Conservation (phyloP, 2,888 invertebrate species). For the Drosophila fungiperda region DNA sequence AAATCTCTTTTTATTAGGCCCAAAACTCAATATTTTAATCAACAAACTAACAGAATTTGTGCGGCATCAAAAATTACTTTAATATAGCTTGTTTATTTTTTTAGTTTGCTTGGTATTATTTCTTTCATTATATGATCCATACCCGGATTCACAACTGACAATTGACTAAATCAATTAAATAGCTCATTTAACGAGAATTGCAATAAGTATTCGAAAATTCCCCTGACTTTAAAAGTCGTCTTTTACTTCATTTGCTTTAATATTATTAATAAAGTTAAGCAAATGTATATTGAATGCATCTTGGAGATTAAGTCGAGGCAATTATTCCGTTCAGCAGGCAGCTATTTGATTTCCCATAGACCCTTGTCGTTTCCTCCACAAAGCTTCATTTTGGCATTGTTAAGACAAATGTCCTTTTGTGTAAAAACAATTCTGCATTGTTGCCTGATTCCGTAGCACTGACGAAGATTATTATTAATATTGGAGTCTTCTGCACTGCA, state of each 20-base stretch:
- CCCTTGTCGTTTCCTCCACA: conserved; percentile 39
- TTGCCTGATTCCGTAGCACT: conserved; percentile 35
- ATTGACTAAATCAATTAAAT: neutral
- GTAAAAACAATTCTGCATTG: conserved; percentile 9
- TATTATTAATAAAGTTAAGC: too few species aligned
- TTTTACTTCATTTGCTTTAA: too few species aligned
- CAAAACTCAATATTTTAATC: neutral
- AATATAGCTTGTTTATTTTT: neutral
- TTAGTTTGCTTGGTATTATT: too few species aligned
- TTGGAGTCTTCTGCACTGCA: too few species aligned
- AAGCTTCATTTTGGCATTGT: conserved; percentile 39
- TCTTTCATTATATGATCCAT: neutral
- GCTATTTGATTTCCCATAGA: conserved; percentile 44
- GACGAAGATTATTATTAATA: conserved; percentile 20
- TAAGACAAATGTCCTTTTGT: conserved; percentile 26
- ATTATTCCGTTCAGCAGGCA: conserved; percentile 27
- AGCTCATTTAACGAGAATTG: neutral
- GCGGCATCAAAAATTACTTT: neutral
- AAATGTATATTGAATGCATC: neutral
- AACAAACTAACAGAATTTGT: neutral
- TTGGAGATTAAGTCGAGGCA: neutral
- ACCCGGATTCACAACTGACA: neutral
- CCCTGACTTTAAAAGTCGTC: neutral
- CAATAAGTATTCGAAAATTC: neutral
- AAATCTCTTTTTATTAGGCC: neutral